phyloP scores from a whole-genome alignment of 1,140 invertebrate genomes.

The Pseudomyrmex pallidus region DNA sequence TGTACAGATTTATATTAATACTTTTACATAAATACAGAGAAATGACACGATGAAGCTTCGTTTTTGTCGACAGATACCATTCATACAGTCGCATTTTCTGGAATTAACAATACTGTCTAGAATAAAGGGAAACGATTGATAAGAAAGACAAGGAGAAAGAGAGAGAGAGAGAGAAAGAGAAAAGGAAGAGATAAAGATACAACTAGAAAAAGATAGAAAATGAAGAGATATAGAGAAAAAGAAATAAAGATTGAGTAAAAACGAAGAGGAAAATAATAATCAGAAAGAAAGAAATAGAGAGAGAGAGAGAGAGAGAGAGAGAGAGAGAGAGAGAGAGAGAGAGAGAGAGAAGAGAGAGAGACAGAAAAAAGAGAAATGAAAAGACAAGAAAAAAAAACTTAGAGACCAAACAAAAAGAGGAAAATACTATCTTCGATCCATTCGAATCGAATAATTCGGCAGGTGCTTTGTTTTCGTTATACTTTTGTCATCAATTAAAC shows the following conservation, averaged over 20 bases:
- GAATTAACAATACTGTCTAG: neutral
- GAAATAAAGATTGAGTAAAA: neutral
- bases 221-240: neutral
- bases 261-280: neutral
- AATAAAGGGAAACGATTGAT: neutral
- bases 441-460: conserved; percentile 1
- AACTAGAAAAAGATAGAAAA: neutral
- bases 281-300: neutral
- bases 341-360: neutral
- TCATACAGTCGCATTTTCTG: neutral
- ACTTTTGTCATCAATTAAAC: conserved; percentile 27
- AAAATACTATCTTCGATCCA: neutral
- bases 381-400: neutral
- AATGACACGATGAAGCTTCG: conserved; percentile 61
- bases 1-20: conserved; percentile 62
- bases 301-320: neutral
- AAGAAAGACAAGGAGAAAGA: conserved; percentile 2
- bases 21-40: conserved; percentile 73
- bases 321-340: neutral
- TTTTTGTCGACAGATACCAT: conserved; percentile 38
- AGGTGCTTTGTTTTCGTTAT: neutral
- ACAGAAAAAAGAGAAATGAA: neutral
- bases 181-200: neutral
- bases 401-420: conserved; percentile 1
- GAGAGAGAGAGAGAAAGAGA: neutral